Evolutionary conservation across 2,888 invertebrate species (phyloP), one percentile per base, ranked within the genome.

Genomic region (Hermaeophaga mercurialis): DNA sequence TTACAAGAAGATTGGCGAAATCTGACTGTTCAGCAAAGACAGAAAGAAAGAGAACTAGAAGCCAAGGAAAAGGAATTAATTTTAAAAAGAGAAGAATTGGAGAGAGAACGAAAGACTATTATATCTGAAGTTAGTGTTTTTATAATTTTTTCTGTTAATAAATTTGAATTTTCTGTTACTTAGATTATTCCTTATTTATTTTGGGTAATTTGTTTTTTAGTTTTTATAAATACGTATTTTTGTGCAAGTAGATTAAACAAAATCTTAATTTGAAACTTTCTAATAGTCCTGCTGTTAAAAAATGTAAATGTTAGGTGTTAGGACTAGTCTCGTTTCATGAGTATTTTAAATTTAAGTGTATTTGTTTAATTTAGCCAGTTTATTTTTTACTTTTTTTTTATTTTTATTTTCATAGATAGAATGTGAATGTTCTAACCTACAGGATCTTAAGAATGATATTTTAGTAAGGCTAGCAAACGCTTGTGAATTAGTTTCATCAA

Each of bases 371-470:
- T 49, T 49, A 19, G 15, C 12, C 18, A 43, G 9, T 44, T 53
- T 43, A 66, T 69, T 71, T 79, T 65, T 66, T 70, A 63, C 53
- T 63, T 59, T 64, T 46, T 57, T 62, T 65, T 72, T 71, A 70
- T 76, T 54, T 65, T 57, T 68, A 72, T 69, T 64, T 64, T 67
- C 70, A 49, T 83, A 88, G 88, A 87, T 86, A 78, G 84, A 85
- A 78, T 83, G 82, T 73, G 86, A 86, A 76, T 85, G 83, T 77
- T 80, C 80, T 66, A 82, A 82, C 74, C 82, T 85, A 74, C 79
- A 81, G 64, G 82, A 71, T 54, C 52, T 70, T 56, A 73, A 69
- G 68, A 67, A 65, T 55, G 68, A 69, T 56, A 60, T 76, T 63
- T 64, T 70, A 47, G 61, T 64, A 63, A 75, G 72, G 63, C 70